Evolutionary conservation across 2,797 vertebrate species (phyloP).

Genomic region (Tadarida brasiliensis): DNA sequence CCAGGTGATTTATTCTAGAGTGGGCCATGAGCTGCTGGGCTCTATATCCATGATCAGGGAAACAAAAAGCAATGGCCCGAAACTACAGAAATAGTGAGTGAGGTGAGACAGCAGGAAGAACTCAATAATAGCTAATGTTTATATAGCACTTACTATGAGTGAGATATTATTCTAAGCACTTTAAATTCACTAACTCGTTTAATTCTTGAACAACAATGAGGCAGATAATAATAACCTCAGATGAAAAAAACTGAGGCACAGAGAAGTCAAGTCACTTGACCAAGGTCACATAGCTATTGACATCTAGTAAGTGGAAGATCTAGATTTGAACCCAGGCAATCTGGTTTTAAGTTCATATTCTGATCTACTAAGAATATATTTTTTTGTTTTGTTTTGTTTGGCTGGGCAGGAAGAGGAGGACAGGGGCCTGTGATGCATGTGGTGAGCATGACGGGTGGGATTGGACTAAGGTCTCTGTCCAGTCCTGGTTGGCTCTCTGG

Average conservation of each 20-base stretch:
- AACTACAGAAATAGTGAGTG: neutral
- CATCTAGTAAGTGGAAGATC: slow-evolving; percentile 28
- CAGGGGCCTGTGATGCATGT: neutral
- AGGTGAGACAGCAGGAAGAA: slow-evolving; percentile 51
- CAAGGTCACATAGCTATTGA: slow-evolving; percentile 46
- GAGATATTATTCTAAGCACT: neutral
- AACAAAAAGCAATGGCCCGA: slow-evolving; percentile 14
- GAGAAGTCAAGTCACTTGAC: slow-evolving; percentile 21
- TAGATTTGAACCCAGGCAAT: slow-evolving; percentile 39
- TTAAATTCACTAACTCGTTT: slow-evolving; percentile 47
- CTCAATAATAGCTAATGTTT: neutral
- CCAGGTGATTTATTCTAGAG: slow-evolving; percentile 40
- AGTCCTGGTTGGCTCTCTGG: neutral
- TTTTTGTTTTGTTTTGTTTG: neutral
- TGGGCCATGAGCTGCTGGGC: neutral
- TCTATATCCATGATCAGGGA: neutral
- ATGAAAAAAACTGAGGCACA: slow-evolving; percentile 63
- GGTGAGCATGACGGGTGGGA: neutral
- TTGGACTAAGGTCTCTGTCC: neutral
- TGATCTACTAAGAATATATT: neutral
- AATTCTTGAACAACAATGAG: slow-evolving; percentile 37
- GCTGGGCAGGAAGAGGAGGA: neutral
- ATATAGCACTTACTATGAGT: neutral
- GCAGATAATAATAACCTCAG: slow-evolving; percentile 31
- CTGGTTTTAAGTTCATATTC: neutral